Evolutionary conservation across 1,140 invertebrate genomes (phyloP), one percentile per base, ranked within the genome.

Genomic region (Lepidurus couesii): DNA sequence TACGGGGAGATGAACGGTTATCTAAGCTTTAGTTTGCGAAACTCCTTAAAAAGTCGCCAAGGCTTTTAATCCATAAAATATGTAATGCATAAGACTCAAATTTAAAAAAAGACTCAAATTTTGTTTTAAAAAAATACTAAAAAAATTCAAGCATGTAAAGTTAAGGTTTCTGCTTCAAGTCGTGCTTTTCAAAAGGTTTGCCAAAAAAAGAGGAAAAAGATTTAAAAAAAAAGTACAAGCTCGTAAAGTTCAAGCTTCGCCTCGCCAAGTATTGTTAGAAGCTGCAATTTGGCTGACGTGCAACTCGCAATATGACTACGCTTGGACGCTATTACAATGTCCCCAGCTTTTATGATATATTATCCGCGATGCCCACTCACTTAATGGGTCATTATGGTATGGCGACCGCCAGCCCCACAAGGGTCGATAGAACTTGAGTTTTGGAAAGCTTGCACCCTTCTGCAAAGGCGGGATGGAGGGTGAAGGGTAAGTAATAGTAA

Each of bases 261-360:
- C 53, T 65, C 16, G 53, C 21, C 16, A 65, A 65, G n/a, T 65
- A 65, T 65, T 11, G 53, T 16, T 65, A 21, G 45, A 65, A 7
- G 16, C 53, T 65, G 53, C 21, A 65, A 65, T 65, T 65, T 65
- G 53, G 13, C 16, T 47, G 45, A 47, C 45, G 16, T 21, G 53
- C 53, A 65, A 65, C 53, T 65, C 21, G 53, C 53, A 11, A 13
- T 65, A 65, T 16, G 53, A 65, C 53, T n/a, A 65, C 53, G 53
- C 53, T 65, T 21, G 8, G 13, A 9, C 9, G 53, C 53, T 21
- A 65, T 65, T 65, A 65, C 53, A 7, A 13, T 21, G 6, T 13
- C 53, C 45, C 16, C 53, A 65, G 16, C 53, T 11, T 65, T 65
- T 21, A 13, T 65, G 53, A 65, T 16, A 65, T 65, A 65, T 65